These are phyloP conservation scores for Ovis canadensis DNA, from an alignment of 2,113 vertebrate genomes.

Conservation along the genomic window DNA sequence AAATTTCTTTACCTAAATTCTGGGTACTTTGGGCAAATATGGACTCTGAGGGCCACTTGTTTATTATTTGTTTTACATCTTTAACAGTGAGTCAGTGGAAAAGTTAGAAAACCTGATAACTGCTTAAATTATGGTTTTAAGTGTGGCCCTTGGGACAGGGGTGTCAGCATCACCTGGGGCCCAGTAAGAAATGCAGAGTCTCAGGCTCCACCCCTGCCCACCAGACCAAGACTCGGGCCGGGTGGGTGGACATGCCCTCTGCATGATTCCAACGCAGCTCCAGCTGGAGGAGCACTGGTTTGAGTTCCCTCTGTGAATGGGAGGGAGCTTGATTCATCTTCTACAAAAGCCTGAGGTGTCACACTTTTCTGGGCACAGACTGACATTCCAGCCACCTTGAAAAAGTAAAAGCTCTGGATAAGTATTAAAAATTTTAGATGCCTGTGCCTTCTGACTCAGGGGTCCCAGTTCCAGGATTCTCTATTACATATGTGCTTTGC, in stretches of 20 bases:
- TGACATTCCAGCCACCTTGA: background rate
- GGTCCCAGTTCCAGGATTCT: background rate
- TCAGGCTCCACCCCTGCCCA: background rate
- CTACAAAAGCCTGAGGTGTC: background rate
- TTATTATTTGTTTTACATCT: background rate
- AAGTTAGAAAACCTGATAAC: background rate
- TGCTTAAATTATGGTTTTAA: background rate
- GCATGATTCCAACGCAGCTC: background rate
- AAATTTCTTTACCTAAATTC: background rate
- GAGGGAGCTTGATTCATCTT: background rate
- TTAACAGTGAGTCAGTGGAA: background rate
- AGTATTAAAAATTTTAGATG: background rate
- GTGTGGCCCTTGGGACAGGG: background rate
- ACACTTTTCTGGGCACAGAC: background rate
- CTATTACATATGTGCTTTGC: background rate
- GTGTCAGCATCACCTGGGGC: background rate
- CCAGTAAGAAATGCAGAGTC: background rate
- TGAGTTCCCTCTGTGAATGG: background rate
- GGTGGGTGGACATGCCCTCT: background rate
- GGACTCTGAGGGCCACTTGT: background rate
- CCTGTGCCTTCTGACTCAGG: background rate
- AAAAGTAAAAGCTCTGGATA: background rate
- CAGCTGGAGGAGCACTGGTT: background rate
- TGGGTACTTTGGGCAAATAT: background rate
- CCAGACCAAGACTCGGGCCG: background rate